Conservation (phyloP, 1,140 invertebrate genomes). For the Cydia pomonella region DNA sequence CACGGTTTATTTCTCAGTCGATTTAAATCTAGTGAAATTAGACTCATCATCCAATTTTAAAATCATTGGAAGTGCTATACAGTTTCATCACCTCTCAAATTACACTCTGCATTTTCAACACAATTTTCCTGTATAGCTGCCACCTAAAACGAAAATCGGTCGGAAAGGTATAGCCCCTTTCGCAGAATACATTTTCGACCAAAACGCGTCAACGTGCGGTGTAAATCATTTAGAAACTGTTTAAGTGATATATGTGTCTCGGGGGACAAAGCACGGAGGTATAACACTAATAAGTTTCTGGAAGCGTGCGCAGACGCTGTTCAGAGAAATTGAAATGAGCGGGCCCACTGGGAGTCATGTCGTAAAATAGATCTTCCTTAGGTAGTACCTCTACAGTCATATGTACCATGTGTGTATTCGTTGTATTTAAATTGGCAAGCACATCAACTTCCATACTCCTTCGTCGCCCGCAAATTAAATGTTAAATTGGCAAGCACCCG, state of each 20-base stretch:
- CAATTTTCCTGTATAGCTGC: background rate
- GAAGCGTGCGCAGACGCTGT: background rate
- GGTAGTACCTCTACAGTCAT: too few species aligned
- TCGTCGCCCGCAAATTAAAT: too few species aligned
- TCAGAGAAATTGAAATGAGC: background rate
- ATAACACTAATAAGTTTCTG: conserved; percentile 3
- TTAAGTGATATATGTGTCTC: background rate
- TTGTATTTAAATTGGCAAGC: too few species aligned
- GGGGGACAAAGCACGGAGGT: background rate
- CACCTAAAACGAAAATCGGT: too few species aligned
- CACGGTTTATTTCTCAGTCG: too few species aligned
- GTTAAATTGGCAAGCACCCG: too few species aligned
- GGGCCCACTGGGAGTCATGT: background rate
- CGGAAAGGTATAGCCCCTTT: too few species aligned
- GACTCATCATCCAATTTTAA: too few species aligned
- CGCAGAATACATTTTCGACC: background rate
- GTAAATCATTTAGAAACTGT: conserved; percentile 1
- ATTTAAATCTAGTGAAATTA: too few species aligned
- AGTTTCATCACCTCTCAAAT: conserved; percentile 4
- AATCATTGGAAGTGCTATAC: conserved; percentile 7
- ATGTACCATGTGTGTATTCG: too few species aligned
- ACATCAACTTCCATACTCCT: too few species aligned
- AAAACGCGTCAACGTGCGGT: background rate
- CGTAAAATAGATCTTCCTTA: background rate
- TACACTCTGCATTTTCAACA: background rate